Percentiles rank a stretch among this genome's conserved stretches.
These are phyloP conservation scores for Plumapathes pennacea DNA, from an alignment of 92 coral and sea anemone genomes.

Conservation along the genomic window DNA sequence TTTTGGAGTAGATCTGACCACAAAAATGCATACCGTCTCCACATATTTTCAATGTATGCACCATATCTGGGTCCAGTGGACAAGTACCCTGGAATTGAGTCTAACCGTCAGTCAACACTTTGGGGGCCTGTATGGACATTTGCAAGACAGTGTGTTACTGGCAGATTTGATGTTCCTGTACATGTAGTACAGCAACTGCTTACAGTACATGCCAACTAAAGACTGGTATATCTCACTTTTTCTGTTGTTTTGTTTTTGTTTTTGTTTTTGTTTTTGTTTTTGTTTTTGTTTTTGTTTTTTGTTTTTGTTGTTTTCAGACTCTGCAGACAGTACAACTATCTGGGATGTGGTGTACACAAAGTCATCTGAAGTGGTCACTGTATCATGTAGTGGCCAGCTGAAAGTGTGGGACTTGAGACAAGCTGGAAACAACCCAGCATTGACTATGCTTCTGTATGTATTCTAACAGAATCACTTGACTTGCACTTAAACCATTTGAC, in stretches of 20 bases:
- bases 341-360: slow-evolving; percentile 72
- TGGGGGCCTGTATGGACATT: not conserved
- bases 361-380: slow-evolving; percentile 81
- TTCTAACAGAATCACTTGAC: too few relatives aligned
- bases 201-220: too few relatives aligned
- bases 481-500: too few relatives aligned
- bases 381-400: slow-evolving; percentile 89
- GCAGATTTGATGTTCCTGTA: not conserved
- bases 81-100: too few relatives aligned
- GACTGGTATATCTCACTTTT: too few relatives aligned
- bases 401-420: slow-evolving; percentile 95
- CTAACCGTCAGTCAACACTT: too few relatives aligned
- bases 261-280: not conserved
- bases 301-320: slow-evolving; percentile 29
- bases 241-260: not conserved
- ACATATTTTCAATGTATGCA: too few relatives aligned
- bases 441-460: slow-evolving; percentile 91
- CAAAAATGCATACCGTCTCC: too few relatives aligned
- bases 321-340: slow-evolving; percentile 90
- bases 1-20: too few relatives aligned
- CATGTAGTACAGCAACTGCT: too few relatives aligned
- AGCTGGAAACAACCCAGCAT: slow-evolving; percentile 65
- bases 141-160: not conserved
- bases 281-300: not conserved
- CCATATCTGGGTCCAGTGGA: too few relatives aligned